Evolutionary conservation across 2,113 vertebrate species (phyloP), one percentile per base, ranked within the genome.

Genomic region (Barnardius zonarius): DNA sequence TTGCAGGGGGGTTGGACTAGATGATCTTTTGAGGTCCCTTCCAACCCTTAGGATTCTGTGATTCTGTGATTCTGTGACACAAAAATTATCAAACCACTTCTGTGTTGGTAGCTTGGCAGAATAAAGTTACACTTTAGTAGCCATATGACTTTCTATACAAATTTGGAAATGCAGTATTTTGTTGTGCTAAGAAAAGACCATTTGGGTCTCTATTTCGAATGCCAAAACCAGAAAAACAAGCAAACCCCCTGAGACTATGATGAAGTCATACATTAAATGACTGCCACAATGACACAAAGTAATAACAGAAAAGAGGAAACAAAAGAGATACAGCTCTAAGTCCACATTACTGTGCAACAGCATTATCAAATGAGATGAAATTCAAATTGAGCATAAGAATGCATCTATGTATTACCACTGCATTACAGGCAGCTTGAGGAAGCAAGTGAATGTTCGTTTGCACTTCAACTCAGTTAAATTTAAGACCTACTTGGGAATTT

Each of bases 251-350:
- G 20, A 84, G 80, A 82, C 49, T 43, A 33, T 13, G 35, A 63
- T 69, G 37, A 93, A 92, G 69, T 76, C 69, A 89, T 35, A 77
- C 86, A 73, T 72, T 48, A 94, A 95, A 95, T 89, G 22, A 93
- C 69, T 89, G 61, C 19, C 55, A 68, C 64, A 79, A 70, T 12
- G 62, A 94, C 69, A 84, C 33, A 93, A 84, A 90, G 51, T 37
- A 92, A 0, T 49, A 88, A 75, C 1, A 1, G 46, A 72, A 72
- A 67, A 62, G 30, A 82, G 14, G 44, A 91, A 41, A 93, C 17
- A 89, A 57, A 75, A 64, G 57, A 72, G 31, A 24, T 17, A 41
- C 0, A 9, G 68, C 80, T 92, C 39, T 44, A 78, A 82, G 8
- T 13, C 51, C 48, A 93, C 59, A 37, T 59, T 62, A 83, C 57